Conservation (phyloP, 2,888 invertebrate species). For the Limnephilus auricula region DNA sequence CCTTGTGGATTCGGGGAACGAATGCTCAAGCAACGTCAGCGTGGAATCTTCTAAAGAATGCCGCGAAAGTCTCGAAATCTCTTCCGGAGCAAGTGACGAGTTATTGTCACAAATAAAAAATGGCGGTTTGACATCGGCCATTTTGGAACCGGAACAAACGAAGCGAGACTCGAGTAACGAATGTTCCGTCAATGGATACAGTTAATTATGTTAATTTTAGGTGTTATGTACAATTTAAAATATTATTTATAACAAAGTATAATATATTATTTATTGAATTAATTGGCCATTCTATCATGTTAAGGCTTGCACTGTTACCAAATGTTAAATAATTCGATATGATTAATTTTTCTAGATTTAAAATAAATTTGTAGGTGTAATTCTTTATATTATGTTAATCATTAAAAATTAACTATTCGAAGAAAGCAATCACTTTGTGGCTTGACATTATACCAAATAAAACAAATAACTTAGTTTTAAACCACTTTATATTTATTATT, state of each 20-base stretch:
- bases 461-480: too few species aligned
- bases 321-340: neutral
- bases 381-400: too few species aligned
- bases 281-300: neutral
- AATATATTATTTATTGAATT: neutral
- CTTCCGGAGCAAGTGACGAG: neutral
- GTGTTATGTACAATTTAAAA: neutral
- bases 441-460: too few species aligned
- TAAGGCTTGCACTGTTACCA: neutral
- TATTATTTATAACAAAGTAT: neutral
- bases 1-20: conserved; percentile 3
- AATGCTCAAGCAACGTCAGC: conserved; percentile 38
- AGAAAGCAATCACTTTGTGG: too few species aligned
- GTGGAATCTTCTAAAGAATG: conserved; percentile 46
- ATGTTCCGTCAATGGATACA: conserved; percentile 45
- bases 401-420: neutral
- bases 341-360: neutral
- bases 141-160: neutral
- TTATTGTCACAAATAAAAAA: neutral
- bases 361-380: neutral
- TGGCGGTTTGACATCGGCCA: neutral
- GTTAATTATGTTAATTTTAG: conserved; percentile 38
- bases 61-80: conserved; percentile 24
- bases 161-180: neutral
- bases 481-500: too few species aligned